Conservation (phyloP, 2,888 invertebrate genomes). For the Ceriagrion tenellum region DNA sequence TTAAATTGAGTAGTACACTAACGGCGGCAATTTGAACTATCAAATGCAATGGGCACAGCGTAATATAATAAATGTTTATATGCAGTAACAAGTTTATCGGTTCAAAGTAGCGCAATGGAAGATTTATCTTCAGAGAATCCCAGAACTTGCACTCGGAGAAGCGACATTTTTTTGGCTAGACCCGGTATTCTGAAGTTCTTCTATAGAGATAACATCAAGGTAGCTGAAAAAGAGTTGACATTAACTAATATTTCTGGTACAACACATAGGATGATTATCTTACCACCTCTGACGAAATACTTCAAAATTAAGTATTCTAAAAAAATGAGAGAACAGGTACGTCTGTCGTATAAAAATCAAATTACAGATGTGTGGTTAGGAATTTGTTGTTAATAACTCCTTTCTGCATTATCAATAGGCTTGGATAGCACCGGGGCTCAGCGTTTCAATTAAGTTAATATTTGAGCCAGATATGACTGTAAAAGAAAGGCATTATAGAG, state of each 20-base stretch:
- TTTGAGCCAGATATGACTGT: not conserved
- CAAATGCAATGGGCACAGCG: not conserved
- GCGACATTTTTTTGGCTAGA: not conserved
- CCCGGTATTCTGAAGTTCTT: not conserved
- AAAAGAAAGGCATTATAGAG: conserved; percentile 3
- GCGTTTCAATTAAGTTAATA: not conserved
- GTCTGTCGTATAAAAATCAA: not conserved
- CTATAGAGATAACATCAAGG: not conserved
- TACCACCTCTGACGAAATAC: conserved; percentile 10
- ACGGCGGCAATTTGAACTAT: not conserved
- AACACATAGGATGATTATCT: not conserved
- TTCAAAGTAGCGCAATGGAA: not conserved
- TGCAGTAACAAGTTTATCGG: too few relatives aligned
- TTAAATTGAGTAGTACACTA: not conserved
- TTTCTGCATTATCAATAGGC: not conserved
- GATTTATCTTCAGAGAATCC: too few relatives aligned
- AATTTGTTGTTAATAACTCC: not conserved
- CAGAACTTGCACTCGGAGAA: too few relatives aligned
- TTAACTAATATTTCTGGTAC: not conserved
- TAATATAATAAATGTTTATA: not conserved
- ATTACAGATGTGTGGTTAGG: not conserved
- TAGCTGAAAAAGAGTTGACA: not conserved
- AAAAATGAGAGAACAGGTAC: not conserved
- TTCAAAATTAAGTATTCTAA: not conserved
- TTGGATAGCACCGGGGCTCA: conserved; percentile 34